A percentile compares a stretch with the other conserved stretches of the same genome.
These are phyloP conservation scores for Drymodes brunneopygia DNA, from an alignment of 2,113 vertebrate species.

Conservation along the genomic window DNA sequence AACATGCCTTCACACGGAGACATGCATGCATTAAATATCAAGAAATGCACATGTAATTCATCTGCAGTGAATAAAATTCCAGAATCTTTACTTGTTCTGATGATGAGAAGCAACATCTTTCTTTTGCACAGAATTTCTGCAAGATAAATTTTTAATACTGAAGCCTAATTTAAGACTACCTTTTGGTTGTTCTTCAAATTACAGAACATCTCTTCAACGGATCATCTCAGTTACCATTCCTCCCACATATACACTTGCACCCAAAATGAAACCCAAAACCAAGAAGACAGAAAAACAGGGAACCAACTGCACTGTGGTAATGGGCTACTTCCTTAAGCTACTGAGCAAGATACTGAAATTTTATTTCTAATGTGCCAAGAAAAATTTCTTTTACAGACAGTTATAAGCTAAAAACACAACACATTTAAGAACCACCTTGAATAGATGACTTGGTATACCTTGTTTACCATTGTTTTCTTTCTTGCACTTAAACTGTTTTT, in stretches of 20 bases:
- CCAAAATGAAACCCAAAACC: constrained; percentile 6
- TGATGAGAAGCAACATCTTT: not conserved
- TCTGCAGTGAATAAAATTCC: not conserved
- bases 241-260: not conserved
- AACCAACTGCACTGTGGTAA: not conserved
- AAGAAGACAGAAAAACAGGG: not conserved
- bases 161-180: not conserved
- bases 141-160: not conserved
- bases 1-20: not conserved
- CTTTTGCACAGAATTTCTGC: not conserved
- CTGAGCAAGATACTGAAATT: not conserved
- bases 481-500: not conserved
- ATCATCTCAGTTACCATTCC: not conserved
- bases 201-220: not conserved
- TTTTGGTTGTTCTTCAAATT: not conserved
- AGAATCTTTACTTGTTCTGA: not conserved
- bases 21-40: not conserved
- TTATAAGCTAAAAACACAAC: not conserved
- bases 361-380: not conserved
- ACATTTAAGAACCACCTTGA: not conserved
- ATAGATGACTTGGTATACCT: not conserved
- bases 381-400: not conserved
- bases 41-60: not conserved
- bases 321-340: not conserved
- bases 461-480: not conserved